These are phyloP conservation scores for Orchestia grillus DNA, from an alignment of 1,140 invertebrate genomes.

Conservation along the genomic window DNA sequence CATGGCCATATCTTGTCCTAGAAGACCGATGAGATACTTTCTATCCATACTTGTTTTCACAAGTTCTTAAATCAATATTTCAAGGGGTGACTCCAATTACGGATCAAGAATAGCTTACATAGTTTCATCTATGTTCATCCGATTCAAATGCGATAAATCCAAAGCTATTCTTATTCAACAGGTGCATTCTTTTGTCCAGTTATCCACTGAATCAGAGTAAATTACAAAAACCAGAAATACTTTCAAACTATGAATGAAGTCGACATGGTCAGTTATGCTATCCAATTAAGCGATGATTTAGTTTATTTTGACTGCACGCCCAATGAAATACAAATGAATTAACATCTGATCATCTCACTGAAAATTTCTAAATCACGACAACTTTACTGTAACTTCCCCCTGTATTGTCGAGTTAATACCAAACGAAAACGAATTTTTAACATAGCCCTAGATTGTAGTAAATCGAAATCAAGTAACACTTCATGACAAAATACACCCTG, in stretches of 20 bases:
- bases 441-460: too few species aligned
- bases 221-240: not conserved
- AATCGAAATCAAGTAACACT: not conserved
- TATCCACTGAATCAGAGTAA: not conserved
- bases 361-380: not conserved
- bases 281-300: not conserved
- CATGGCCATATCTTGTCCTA: not conserved
- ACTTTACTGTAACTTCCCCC: not conserved
- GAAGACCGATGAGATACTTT: not conserved
- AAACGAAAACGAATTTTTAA: not conserved
- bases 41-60: not conserved
- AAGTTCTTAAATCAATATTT: not conserved
- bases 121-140: not conserved
- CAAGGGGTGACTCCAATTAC: not conserved
- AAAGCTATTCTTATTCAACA: not conserved
- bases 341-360: not conserved
- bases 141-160: not conserved
- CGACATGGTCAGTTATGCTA: not conserved
- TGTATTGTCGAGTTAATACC: not conserved
- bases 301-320: not conserved
- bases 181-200: not conserved
- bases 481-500: not conserved
- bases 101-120: not conserved
- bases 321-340: not conserved
- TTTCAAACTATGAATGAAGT: not conserved